Evolutionary conservation across 1,140 invertebrate genomes (phyloP).

Genomic region (Drosophila sproati): DNA sequence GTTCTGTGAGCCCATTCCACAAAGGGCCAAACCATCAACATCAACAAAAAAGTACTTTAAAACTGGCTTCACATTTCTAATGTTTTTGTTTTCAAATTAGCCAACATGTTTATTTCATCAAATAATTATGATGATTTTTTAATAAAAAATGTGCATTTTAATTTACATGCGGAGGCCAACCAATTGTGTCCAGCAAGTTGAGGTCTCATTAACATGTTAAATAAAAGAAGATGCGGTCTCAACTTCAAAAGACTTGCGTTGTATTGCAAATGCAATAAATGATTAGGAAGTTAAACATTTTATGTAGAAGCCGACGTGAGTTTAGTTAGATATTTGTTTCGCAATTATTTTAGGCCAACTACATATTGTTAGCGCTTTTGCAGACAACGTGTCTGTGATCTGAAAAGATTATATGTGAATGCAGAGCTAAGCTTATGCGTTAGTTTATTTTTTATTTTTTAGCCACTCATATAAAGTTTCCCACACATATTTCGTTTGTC

Average conservation of each 20-base stretch:
- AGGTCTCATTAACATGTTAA: background rate
- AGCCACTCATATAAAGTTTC: slow-evolving; percentile 16
- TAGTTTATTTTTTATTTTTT: slow-evolving; percentile 18
- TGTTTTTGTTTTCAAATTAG: too few species aligned
- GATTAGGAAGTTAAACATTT: background rate
- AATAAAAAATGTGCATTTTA: background rate
- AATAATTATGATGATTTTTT: background rate
- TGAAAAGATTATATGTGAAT: slow-evolving; percentile 19
- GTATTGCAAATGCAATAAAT: slow-evolving; percentile 2
- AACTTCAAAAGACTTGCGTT: background rate
- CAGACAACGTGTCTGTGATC: slow-evolving; percentile 20
- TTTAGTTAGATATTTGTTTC: slow-evolving; percentile 6
- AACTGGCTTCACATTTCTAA: too few species aligned
- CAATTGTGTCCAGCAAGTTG: background rate
- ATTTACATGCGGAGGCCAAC: background rate
- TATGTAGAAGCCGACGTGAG: slow-evolving; percentile 1
- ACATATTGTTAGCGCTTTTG: background rate
- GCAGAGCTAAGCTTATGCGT: slow-evolving; percentile 10
- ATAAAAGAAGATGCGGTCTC: background rate
- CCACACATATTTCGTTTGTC: background rate
- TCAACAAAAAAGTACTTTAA: too few species aligned
- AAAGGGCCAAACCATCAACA: background rate
- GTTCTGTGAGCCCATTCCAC: background rate
- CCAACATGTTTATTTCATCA: background rate
- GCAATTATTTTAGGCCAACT: slow-evolving; percentile 1